These are phyloP conservation scores for Neodiprion pinetum DNA, from an alignment of 1,140 invertebrate genomes.

Conservation along the genomic window DNA sequence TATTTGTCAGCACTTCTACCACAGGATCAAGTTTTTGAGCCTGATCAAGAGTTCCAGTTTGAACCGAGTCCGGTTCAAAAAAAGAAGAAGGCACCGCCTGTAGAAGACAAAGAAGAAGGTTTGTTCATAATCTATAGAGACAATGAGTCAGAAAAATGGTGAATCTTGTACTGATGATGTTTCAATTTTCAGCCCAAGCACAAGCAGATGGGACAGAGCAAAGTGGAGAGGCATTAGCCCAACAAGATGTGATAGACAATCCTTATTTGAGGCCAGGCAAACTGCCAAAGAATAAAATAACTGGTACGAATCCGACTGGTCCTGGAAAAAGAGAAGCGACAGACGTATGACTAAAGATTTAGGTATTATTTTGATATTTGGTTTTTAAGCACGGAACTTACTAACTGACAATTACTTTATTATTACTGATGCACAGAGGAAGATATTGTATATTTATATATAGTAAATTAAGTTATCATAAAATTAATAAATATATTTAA, in stretches of 20 bases:
- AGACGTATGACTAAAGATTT: not conserved
- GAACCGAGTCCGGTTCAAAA: conserved; percentile 66
- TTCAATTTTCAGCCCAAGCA: conserved; percentile 18
- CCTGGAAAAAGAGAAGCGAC: not conserved
- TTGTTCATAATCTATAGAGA: conserved; percentile 21
- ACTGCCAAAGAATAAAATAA: conserved; percentile 65
- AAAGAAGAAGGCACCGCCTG: conserved; percentile 62
- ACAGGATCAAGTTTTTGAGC: conserved; percentile 94
- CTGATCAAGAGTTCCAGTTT: conserved; percentile 82
- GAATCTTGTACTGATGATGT: conserved; percentile 24
- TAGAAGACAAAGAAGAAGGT: conserved; percentile 63
- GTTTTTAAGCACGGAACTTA: not conserved
- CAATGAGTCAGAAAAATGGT: not conserved
- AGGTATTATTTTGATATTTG: not conserved
- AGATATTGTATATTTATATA: not conserved
- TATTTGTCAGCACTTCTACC: conserved; percentile 88
- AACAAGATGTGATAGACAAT: conserved; percentile 80
- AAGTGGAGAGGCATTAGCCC: conserved; percentile 59
- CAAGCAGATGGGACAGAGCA: conserved; percentile 51
- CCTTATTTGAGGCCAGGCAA: conserved; percentile 85
- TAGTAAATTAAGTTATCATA: not conserved
- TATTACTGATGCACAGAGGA: not conserved
- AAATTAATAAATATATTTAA: not conserved
- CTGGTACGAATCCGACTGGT: conserved; percentile 15
- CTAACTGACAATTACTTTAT: not conserved